Evolutionary conservation across 2,113 vertebrate genomes (phyloP).

Genomic region (Stercorarius parasiticus): DNA sequence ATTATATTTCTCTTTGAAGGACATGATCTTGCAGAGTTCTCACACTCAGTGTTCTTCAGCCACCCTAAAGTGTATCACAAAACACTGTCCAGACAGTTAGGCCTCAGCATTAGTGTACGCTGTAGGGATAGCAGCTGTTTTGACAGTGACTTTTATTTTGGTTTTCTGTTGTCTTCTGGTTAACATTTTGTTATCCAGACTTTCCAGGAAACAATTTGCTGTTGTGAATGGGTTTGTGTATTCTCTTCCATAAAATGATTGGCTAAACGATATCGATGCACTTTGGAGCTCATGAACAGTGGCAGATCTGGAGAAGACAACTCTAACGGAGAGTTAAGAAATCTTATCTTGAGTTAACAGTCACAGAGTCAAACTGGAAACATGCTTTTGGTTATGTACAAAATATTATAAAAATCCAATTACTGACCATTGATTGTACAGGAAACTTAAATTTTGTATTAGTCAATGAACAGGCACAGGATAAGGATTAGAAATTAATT

Average conservation of each 20-base stretch:
- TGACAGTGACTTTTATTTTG: not conserved
- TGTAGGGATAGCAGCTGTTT: not conserved
- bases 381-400: not conserved
- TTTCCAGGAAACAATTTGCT: slow-evolving; percentile 34
- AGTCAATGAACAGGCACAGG: not conserved
- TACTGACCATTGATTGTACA: not conserved
- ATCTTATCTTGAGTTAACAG: not conserved
- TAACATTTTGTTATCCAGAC: slow-evolving; percentile 2
- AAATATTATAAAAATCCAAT: not conserved
- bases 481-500: not conserved
- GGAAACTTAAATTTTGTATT: not conserved
- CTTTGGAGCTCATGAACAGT: not conserved
- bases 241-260: slow-evolving; percentile 2
- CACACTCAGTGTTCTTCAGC: not conserved
- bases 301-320: not conserved
- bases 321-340: not conserved
- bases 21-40: not conserved
- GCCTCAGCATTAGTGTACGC: not conserved
- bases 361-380: not conserved
- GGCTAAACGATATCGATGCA: slow-evolving; percentile 8
- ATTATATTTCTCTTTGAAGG: not conserved
- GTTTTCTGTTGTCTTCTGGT: not conserved
- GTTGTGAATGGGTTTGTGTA: slow-evolving; percentile 13
- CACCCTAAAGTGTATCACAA: not conserved
- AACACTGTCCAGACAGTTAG: not conserved